phyloP scores from a whole-genome alignment of 2,888 invertebrate genomes.

The Erebia palarica region DNA sequence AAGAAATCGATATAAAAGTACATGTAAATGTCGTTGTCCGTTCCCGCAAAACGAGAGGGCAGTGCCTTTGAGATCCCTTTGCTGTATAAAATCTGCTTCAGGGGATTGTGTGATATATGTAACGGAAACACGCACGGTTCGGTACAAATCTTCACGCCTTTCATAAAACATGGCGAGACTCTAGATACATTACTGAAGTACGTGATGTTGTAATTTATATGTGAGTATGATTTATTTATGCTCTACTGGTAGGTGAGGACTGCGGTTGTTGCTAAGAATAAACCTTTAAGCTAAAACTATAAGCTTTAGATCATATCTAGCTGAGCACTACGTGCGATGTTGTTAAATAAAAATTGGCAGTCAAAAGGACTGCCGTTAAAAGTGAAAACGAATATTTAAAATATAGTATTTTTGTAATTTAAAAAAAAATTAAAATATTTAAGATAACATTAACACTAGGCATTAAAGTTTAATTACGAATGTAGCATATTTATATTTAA shows the following conservation, averaged over 20 bases:
- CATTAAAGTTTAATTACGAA: too few species aligned
- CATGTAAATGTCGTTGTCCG: slow-evolving; percentile 1
- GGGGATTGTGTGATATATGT: slow-evolving; percentile 24
- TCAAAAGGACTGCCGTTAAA: too few species aligned
- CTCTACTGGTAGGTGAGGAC: neutral
- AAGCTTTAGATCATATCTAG: too few species aligned
- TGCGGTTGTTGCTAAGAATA: neutral
- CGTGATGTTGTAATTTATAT: slow-evolving; percentile 32
- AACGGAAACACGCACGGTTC: slow-evolving; percentile 24
- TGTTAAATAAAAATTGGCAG: too few species aligned
- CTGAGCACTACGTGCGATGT: too few species aligned
- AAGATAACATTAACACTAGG: too few species aligned
- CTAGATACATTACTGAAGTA: slow-evolving; percentile 31
- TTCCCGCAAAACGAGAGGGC: slow-evolving; percentile 26
- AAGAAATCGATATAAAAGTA: neutral
- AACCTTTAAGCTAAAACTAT: too few species aligned
- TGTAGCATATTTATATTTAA: too few species aligned
- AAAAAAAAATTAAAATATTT: too few species aligned
- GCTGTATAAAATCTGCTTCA: slow-evolving; percentile 25
- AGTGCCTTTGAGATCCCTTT: slow-evolving; percentile 22
- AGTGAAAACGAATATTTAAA: too few species aligned
- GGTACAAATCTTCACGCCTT: slow-evolving; percentile 32
- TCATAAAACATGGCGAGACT: slow-evolving; percentile 37
- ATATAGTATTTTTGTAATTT: too few species aligned
- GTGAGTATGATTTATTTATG: slow-evolving; percentile 27